Evolutionary conservation across 2,113 vertebrate genomes (phyloP).

Genomic region (Heliornis fulica): DNA sequence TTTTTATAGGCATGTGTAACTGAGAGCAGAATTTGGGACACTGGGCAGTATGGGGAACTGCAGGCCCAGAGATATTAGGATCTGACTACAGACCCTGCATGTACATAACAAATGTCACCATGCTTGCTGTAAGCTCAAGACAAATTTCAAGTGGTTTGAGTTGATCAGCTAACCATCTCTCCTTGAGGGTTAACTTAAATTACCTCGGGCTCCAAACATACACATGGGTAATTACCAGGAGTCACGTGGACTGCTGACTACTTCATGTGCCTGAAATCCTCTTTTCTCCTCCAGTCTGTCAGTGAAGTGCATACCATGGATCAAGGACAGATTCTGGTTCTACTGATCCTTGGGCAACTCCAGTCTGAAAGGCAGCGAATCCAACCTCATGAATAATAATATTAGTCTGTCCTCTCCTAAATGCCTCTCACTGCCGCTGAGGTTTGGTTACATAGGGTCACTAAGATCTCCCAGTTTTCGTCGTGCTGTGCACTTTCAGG

Average conservation of each 20-base stretch:
- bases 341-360: background rate
- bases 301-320: fast-evolving
- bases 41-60: background rate
- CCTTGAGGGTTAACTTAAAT: background rate
- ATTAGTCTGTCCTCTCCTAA: background rate
- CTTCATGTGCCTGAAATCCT: background rate
- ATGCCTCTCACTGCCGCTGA: background rate
- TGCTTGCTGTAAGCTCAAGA: background rate
- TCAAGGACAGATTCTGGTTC: background rate
- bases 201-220: background rate
- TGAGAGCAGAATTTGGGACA: background rate
- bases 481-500: background rate
- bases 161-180: background rate
- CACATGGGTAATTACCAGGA: background rate
- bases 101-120: background rate
- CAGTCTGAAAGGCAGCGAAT: background rate
- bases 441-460: background rate
- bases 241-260: background rate
- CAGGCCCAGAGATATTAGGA: too few species aligned
- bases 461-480: fast-evolving
- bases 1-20: fast-evolving
- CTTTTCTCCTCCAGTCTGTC: background rate
- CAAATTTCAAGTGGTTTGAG: background rate
- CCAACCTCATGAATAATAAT: background rate
- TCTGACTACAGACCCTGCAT: background rate